These are phyloP conservation scores for Neodiprion lecontei DNA, from an alignment of 1,140 invertebrate species.

Conservation along the genomic window DNA sequence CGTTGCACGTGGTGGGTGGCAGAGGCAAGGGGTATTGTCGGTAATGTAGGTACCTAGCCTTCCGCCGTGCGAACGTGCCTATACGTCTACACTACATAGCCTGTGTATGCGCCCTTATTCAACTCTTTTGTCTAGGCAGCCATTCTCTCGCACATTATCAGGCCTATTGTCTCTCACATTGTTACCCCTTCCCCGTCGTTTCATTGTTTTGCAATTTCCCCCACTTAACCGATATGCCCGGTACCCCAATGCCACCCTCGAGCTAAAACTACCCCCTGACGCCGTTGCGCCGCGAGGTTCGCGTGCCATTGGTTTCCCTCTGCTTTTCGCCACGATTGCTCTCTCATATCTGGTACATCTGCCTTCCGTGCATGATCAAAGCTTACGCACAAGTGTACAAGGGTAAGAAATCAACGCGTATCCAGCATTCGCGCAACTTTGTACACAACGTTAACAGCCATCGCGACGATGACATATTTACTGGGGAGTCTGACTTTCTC, in stretches of 20 bases:
- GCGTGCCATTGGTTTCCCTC: too few species aligned
- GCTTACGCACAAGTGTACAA: too few species aligned
- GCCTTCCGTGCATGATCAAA: too few species aligned
- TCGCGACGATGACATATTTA: too few species aligned
- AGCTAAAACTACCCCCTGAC: slow-evolving; percentile 26
- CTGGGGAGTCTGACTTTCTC: background rate
- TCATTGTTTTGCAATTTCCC: slow-evolving; percentile 64
- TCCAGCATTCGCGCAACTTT: too few species aligned
- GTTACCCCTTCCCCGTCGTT: slow-evolving; percentile 53
- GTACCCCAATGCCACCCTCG: slow-evolving; percentile 27
- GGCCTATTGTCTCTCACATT: slow-evolving; percentile 63
- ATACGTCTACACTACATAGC: slow-evolving; percentile 26
- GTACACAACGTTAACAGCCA: too few species aligned
- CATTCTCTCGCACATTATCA: slow-evolving; percentile 63
- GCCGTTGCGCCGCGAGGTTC: background rate
- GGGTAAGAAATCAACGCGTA: background rate
- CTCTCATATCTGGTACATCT: too few species aligned
- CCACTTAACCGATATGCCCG: slow-evolving; percentile 61
- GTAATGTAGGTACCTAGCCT: background rate
- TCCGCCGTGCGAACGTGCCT: too few species aligned
- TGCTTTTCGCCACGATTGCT: too few species aligned
- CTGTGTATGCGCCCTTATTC: slow-evolving; percentile 54
- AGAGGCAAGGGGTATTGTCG: background rate
- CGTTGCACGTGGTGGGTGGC: background rate
- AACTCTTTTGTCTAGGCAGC: slow-evolving; percentile 62